A percentile compares a stretch with the other conserved stretches of the same genome.
Evolutionary conservation across 2,797 vertebrate species (phyloP).

Genomic region (Malurus leucopterus): DNA sequence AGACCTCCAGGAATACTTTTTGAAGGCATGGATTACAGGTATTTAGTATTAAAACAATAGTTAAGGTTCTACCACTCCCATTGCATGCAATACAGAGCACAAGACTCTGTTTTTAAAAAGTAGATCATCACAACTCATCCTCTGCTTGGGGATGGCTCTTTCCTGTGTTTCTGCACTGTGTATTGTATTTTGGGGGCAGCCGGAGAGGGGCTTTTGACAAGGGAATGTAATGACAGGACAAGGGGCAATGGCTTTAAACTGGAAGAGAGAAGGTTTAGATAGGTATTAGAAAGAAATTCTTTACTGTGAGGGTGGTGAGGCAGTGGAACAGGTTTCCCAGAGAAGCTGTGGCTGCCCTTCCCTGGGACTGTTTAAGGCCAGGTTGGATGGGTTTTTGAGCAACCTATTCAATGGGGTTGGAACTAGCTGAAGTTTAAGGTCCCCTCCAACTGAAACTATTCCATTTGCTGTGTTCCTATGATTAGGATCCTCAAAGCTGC

Average conservation of each 20-base stretch:
- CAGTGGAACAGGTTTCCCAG: background rate
- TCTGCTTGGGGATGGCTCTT: background rate
- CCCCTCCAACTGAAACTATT: background rate
- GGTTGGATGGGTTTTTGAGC: background rate
- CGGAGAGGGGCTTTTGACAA: background rate
- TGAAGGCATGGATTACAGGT: fast-evolving
- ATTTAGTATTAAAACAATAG: background rate
- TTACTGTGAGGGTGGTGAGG: background rate
- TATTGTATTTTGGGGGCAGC: background rate
- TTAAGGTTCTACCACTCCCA: background rate
- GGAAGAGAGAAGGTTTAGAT: background rate
- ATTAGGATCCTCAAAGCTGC: background rate
- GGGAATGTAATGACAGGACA: background rate
- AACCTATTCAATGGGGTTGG: background rate
- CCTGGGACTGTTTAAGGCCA: background rate
- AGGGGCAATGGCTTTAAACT: background rate
- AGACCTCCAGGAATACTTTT: background rate
- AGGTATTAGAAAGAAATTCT: background rate
- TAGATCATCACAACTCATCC: background rate
- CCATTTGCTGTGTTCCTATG: background rate
- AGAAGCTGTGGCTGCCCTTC: background rate
- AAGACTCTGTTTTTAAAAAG: background rate
- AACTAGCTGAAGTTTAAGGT: background rate
- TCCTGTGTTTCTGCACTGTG: background rate
- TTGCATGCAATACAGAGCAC: background rate